A percentile compares a stretch with the other conserved stretches of the same genome.
phyloP scores from a whole-genome alignment of 2,113 vertebrate species.

The Arenaria interpres region DNA sequence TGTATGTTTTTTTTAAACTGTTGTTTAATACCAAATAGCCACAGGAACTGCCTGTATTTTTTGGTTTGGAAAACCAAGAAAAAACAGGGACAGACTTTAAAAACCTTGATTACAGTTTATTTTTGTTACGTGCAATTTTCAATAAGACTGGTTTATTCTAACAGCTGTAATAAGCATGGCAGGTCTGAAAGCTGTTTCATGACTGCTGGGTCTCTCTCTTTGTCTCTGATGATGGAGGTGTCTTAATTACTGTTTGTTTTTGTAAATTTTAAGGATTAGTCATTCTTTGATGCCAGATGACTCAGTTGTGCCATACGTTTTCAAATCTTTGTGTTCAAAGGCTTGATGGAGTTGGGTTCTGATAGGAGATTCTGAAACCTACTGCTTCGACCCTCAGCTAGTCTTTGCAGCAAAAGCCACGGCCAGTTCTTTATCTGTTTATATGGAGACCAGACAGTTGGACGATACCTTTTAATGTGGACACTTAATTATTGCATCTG shows the following conservation, averaged over 20 bases:
- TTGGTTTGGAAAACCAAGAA: background rate
- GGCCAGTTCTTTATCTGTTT: slow-evolving; percentile 28
- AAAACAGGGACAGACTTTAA: background rate
- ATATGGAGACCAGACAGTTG: slow-evolving; percentile 8
- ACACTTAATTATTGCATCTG: background rate
- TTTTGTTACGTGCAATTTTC: slow-evolving; percentile 39
- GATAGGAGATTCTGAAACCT: slow-evolving; percentile 18
- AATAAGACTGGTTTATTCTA: slow-evolving; percentile 1
- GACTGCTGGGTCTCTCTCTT: slow-evolving; percentile 42
- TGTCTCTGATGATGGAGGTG: slow-evolving; percentile 46
- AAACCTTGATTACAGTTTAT: slow-evolving; percentile 58
- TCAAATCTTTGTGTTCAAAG: slow-evolving; percentile 1
- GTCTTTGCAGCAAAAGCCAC: slow-evolving; percentile 17
- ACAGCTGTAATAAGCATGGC: slow-evolving; percentile 26
- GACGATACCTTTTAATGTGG: slow-evolving; percentile 10
- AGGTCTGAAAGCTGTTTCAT: slow-evolving; percentile 39
- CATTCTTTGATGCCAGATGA: slow-evolving; percentile 63
- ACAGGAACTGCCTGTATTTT: background rate
- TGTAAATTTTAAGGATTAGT: slow-evolving; percentile 59
- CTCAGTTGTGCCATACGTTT: slow-evolving; percentile 36
- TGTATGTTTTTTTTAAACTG: background rate
- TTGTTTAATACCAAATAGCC: background rate
- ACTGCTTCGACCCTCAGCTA: background rate
- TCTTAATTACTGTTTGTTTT: slow-evolving; percentile 68
- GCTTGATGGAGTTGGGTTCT: slow-evolving; percentile 4